These are phyloP conservation scores for Graptemys geographica DNA, from an alignment of 2,797 vertebrate genomes.

Conservation along the genomic window DNA sequence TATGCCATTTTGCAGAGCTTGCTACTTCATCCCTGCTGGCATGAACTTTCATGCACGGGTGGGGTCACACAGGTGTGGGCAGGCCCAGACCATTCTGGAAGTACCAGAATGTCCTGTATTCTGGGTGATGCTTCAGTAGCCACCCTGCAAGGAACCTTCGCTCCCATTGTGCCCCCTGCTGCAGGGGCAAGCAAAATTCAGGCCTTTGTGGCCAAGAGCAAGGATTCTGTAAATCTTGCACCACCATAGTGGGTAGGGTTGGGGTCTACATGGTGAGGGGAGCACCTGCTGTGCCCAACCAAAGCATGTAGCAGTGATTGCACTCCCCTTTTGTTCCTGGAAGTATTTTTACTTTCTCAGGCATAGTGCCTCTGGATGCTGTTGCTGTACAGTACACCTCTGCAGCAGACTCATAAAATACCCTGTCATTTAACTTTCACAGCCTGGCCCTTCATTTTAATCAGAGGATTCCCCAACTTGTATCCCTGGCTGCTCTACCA, in stretches of 20 bases:
- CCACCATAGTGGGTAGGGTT: neutral
- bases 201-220: neutral
- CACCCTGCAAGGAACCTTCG: neutral
- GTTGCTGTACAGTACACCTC: neutral
- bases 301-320: neutral
- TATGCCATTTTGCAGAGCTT: neutral
- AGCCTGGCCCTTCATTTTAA: neutral
- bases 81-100: neutral
- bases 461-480: neutral
- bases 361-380: neutral
- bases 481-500: neutral
- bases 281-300: neutral
- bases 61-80: neutral
- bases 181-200: neutral
- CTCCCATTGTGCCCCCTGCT: neutral
- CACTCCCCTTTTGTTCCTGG: neutral
- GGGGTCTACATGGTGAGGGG: neutral
- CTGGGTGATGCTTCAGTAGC: neutral
- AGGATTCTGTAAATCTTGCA: neutral
- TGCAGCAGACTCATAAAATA: neutral
- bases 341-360: rapidly evolving
- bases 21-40: neutral
- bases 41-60: neutral
- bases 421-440: neutral
- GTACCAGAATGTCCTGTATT: neutral